Conservation (phyloP, 2,797 vertebrate species). For the Apogon hyalosoma region DNA sequence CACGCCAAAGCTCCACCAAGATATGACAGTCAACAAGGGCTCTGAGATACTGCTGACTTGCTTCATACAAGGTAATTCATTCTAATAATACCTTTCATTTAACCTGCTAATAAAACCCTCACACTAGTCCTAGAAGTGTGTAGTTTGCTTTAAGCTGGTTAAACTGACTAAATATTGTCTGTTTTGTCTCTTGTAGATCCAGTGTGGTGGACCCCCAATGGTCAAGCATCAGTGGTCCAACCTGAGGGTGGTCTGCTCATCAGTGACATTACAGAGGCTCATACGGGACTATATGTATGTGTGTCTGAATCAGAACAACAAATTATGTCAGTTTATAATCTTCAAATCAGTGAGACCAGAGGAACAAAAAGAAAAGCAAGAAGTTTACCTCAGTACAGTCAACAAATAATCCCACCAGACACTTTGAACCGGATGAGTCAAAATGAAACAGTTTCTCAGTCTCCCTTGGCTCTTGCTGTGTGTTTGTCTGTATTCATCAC, state of each 20-base stretch:
- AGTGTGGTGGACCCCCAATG: slow-evolving; percentile 83
- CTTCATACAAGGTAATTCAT: slow-evolving; percentile 74
- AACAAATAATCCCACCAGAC: slow-evolving; percentile 22
- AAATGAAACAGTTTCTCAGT: slow-evolving; percentile 13
- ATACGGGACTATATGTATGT: slow-evolving; percentile 78
- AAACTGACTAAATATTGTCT: slow-evolving; percentile 15
- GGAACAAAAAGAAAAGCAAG: slow-evolving; percentile 65
- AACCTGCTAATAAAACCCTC: not conserved
- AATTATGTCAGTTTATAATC: slow-evolving; percentile 71
- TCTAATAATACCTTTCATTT: not conserved
- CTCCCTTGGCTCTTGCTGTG: slow-evolving; percentile 84
- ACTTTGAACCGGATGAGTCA: not conserved
- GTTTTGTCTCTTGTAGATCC: slow-evolving; percentile 67
- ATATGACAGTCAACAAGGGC: slow-evolving; percentile 70
- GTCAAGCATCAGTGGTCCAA: slow-evolving; percentile 68
- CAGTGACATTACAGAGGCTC: slow-evolving; percentile 61
- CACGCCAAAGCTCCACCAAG: slow-evolving; percentile 60
- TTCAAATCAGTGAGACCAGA: slow-evolving; percentile 68
- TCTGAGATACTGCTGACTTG: slow-evolving; percentile 77
- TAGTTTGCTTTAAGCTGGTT: not conserved
- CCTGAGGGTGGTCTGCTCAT: slow-evolving; percentile 70
- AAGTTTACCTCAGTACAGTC: slow-evolving; percentile 43
- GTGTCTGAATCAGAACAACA: slow-evolving; percentile 62
- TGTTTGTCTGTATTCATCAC: slow-evolving; percentile 90
- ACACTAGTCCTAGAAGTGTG: too few relatives aligned